Percentiles rank a stretch among this genome's conserved stretches.
Conservation (phyloP, 2,113 vertebrate species). For the Actenoides hombroni region DNA sequence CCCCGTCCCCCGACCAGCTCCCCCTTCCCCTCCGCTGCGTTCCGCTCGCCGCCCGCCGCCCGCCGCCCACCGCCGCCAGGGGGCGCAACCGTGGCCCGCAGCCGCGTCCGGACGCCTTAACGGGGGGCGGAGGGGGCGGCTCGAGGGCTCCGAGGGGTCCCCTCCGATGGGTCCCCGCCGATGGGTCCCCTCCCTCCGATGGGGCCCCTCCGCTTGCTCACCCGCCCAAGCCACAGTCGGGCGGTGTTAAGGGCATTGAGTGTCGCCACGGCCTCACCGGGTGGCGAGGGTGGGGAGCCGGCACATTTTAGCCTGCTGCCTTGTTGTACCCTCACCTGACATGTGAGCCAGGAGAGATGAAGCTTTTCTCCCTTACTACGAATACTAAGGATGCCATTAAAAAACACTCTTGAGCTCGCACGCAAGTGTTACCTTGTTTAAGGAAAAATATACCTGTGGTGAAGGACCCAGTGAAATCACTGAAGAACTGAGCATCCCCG, state of each 20-base stretch:
- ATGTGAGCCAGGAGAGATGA: no score
- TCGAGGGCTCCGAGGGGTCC: accelerated
- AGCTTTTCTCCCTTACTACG: not conserved
- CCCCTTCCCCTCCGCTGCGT: no score
- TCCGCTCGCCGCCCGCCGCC: not conserved
- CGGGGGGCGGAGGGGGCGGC: no score
- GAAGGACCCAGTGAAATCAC: not conserved
- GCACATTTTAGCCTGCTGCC: no score
- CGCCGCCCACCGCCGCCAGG: not conserved
- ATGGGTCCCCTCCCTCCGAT: no score
- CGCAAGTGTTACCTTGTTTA: not conserved
- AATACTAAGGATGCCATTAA: not conserved
- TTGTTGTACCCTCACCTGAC: not conserved
- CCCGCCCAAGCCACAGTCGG: accelerated
- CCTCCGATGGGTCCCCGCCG: no score
- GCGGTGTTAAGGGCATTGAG: accelerated
- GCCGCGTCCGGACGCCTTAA: no score
- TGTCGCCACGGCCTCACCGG: accelerated
- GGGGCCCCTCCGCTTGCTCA: accelerated
- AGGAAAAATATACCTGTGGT: not conserved
- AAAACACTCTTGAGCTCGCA: not conserved
- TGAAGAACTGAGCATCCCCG: accelerated
- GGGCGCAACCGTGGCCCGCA: not conserved
- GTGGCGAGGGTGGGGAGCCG: not conserved
- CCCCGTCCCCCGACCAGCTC: no score